Base-by-base conservation (phyloP, 2,113 vertebrate genomes). In the Lepidothrix coronata region DNA sequence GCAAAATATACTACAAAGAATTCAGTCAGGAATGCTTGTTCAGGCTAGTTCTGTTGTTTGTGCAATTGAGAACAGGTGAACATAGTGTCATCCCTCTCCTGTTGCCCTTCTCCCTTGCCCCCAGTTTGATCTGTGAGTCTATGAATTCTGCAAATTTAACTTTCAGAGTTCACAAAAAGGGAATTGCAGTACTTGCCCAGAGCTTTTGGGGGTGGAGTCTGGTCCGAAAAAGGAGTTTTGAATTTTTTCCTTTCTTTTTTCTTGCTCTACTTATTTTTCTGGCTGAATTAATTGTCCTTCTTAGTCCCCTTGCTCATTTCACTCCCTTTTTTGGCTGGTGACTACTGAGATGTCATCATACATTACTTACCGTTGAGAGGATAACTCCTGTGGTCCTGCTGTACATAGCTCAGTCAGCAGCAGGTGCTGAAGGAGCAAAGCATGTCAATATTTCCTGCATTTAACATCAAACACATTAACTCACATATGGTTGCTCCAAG, bases 341-440 rank as follows among this genome's bases (percentile, higher is more conserved):
- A 75, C 85, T 91, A 57, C 68, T 23, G 92, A 81, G 76, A 86
- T 95, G 92, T 96, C 96, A 96, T 71, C 90, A 71, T 81, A 16
- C 68, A 92, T 96, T 96, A 96, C 70, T 95, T 93, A 88, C 95
- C 59, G 65, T 95, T 94, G 90, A 96, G 83, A 87, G 79, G 49
- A 81, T 88, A 92, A 41, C 68, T 96, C 85, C 63, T 77, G 13
- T 88, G 76, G 66, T 61, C 72, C 76, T 81, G 62, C 88, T 80
- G 85, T 44, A 41, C 0, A 0, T 24, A 43, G 65, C 76, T 94
- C 61, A 57, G 57, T 43, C 88, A 91, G 90, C 88, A 95, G 95
- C 92, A 95, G 95, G 95, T 94, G 92, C 90, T 73, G 88, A 79
- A 84, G 80, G 61, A 93, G 76, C 88, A 77, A 59, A 86, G 59